Percentiles rank a stretch among this genome's conserved stretches.
Evolutionary conservation across 1,140 invertebrate species (phyloP).

Genomic region (Pseudobourletiella spinata): DNA sequence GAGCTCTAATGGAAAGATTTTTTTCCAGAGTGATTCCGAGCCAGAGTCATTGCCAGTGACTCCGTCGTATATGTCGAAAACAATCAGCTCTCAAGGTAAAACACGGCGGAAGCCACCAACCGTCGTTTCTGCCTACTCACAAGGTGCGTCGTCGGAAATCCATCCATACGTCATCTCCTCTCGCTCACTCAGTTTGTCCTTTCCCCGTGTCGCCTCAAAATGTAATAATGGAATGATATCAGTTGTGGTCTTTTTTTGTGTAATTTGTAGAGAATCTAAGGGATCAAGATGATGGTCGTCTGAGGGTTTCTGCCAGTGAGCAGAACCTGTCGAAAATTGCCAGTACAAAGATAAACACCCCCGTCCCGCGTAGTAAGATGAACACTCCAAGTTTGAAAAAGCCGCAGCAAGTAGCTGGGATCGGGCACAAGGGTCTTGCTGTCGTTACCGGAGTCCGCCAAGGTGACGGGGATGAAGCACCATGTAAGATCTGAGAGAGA

Average conservation of each 20-base stretch:
- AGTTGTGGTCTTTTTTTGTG: too few species aligned
- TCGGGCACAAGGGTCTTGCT: constrained; percentile 20
- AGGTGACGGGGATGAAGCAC: constrained; percentile 23
- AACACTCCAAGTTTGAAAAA: constrained; percentile 29
- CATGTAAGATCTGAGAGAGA: too few species aligned
- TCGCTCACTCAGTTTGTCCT: not conserved
- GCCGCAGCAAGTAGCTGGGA: constrained; percentile 31
- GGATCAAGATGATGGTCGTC: constrained; percentile 19
- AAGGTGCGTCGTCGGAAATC: constrained; percentile 10
- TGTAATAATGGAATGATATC: too few species aligned
- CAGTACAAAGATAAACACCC: constrained; percentile 11
- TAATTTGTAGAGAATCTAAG: constrained; percentile 28
- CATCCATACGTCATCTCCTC: not conserved
- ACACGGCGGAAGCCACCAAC: constrained; percentile 23
- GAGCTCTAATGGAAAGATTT: too few species aligned
- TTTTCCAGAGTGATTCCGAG: constrained; percentile 32
- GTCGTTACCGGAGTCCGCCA: constrained; percentile 34
- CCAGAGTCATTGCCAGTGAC: constrained; percentile 30
- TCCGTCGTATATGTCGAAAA: constrained; percentile 36
- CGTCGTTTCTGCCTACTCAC: constrained; percentile 30
- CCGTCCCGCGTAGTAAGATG: constrained; percentile 29
- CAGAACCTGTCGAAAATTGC: constrained; percentile 33
- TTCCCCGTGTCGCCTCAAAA: too few species aligned
- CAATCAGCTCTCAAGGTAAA: constrained; percentile 32
- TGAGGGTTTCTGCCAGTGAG: constrained; percentile 32